Evolutionary conservation across 2,888 invertebrate species (phyloP), one percentile per base, ranked within the genome.

Genomic region (Melanophora roralis): DNA sequence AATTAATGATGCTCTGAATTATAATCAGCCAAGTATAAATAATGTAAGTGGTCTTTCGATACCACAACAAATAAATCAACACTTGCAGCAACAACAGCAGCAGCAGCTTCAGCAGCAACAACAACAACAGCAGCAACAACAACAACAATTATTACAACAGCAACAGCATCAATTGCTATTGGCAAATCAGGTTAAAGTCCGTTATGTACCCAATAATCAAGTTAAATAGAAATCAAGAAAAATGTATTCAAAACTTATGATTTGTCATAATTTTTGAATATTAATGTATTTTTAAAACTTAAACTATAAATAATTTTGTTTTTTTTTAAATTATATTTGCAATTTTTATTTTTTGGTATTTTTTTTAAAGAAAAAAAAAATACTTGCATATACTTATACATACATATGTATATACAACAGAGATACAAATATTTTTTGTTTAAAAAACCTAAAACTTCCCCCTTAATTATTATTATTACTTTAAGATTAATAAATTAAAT

Each of bases 51-150:
- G 88, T 43, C 83, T 88, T 21, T 87, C 88, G 77, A 87, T 88
- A 76, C 88, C 88, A 72, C 88, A 88, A 75, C 88, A 88, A 82
- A 85, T 88, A 75, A 88, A 87, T 82, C 88, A 88, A 72, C 88
- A 88, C 69, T 86, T 88, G 84, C 87, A 88, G 68, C 88, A 88
- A 65, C 86, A 87, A 84, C 86, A 86, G 51, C 86, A 85, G 59
- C 86, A 86, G 60, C 85, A 84, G 57, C 83, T n/a, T n/a, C n/a
- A 82, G 59, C 82, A 81, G 12, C 83, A 82, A 23, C 84, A 83
- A 6, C 83, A 83, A 47, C 83, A 83, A 14, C 84, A 84, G n/a
- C 82, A 83, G 43, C 84, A 83, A 6, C 84, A 85, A 12, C 85
- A 84, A 47, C 86, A 84, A 14, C 86, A 85, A 16, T 82, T 84